phyloP scores from a whole-genome alignment of 2,113 vertebrate genomes.

The Lepisosteus osseus region DNA sequence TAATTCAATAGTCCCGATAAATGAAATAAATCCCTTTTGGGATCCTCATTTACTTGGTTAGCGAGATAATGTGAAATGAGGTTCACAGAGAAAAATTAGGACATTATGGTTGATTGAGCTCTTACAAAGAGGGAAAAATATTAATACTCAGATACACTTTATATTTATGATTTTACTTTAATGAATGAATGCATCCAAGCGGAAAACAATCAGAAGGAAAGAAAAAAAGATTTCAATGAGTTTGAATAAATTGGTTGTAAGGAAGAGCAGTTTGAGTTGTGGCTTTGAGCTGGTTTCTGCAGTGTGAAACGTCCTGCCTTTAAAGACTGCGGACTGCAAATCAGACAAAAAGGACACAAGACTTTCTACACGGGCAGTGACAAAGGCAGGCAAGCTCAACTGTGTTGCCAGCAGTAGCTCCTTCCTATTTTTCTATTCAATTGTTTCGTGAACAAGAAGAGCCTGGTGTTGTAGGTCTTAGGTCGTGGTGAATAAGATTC shows the following conservation, averaged over 20 bases:
- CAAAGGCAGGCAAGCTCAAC: too few relatives aligned
- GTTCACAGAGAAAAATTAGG: conserved; percentile 74
- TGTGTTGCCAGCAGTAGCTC: too few relatives aligned
- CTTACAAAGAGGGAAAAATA: conserved; percentile 77
- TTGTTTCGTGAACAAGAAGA: too few relatives aligned
- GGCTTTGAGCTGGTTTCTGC: too few relatives aligned
- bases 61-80: conserved; percentile 79
- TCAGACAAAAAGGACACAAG: too few relatives aligned
- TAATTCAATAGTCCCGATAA: conserved; percentile 82
- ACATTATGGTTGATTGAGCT: conserved; percentile 79
- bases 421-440: too few relatives aligned
- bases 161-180: conserved; percentile 79
- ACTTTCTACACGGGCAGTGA: too few relatives aligned
- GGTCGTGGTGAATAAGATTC: too few relatives aligned
- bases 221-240: conserved; percentile 66
- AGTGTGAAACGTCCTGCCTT: too few relatives aligned
- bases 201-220: conserved; percentile 71
- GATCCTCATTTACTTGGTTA: conserved; percentile 71
- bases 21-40: conserved; percentile 82
- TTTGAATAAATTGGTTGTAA: conserved; percentile 57
- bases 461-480: too few relatives aligned
- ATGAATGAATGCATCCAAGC: conserved; percentile 77
- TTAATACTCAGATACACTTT: conserved; percentile 78
- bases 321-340: too few relatives aligned
- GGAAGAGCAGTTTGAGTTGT: not conserved